Conservation (phyloP, 2,113 vertebrate genomes). For the Alligator mississippiensis region DNA sequence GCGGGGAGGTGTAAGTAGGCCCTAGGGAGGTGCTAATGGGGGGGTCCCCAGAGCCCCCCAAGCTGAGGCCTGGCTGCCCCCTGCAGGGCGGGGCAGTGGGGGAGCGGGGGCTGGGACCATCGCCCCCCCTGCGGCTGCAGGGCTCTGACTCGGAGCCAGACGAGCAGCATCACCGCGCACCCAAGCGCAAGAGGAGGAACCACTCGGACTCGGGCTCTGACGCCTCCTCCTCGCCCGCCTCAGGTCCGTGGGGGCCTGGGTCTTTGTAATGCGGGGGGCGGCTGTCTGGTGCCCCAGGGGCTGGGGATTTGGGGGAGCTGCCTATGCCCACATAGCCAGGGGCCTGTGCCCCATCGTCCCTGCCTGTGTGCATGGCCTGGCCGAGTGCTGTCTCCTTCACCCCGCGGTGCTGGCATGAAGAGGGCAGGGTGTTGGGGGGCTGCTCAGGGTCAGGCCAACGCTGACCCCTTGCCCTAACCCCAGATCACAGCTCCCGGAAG, state of each 20-base stretch:
- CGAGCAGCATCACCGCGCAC: slow-evolving; percentile 63
- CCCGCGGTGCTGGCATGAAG: no score
- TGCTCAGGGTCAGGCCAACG: no score
- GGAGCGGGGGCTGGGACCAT: background rate
- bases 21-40: no score
- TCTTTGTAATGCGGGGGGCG: slow-evolving; percentile 19
- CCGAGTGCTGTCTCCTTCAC: no score
- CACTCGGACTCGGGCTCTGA: slow-evolving; percentile 79
- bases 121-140: background rate
- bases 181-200: slow-evolving; percentile 73
- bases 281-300: background rate
- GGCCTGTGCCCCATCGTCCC: no score
- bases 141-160: slow-evolving; percentile 79
- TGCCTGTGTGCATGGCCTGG: no score
- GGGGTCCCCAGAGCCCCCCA: no score
- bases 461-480: background rate
- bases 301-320: no score
- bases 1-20: no score
- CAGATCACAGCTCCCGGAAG: slow-evolving; percentile 78
- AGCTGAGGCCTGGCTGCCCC: background rate
- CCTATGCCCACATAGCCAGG: no score
- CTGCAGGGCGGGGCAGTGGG: background rate
- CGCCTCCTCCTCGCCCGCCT: slow-evolving; percentile 77
- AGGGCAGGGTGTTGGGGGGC: no score
- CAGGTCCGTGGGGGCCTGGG: slow-evolving; percentile 27